Conservation (phyloP, 2,113 vertebrate species). For the Rhinolophus ferrumequinum region DNA sequence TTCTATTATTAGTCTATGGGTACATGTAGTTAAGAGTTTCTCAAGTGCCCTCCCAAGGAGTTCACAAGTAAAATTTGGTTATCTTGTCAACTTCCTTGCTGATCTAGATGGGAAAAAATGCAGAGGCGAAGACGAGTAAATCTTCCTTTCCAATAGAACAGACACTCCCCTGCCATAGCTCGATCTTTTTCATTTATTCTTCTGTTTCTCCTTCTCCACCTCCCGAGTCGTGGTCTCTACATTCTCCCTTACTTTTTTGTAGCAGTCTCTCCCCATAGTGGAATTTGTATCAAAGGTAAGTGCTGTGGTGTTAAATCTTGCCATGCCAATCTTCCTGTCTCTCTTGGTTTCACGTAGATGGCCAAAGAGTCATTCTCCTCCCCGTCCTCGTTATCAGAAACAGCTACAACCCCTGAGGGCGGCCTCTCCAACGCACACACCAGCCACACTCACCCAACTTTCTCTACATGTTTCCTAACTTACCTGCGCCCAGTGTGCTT, state of each 20-base stretch:
- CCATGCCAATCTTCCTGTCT: accelerated
- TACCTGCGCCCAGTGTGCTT: not conserved
- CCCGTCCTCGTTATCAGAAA: not conserved
- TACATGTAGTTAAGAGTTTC: not conserved
- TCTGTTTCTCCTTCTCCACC: not conserved
- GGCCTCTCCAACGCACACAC: accelerated
- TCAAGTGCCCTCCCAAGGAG: not conserved
- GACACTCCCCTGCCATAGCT: not conserved
- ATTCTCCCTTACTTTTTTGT: not conserved
- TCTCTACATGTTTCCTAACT: not conserved
- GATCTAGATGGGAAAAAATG: slow-evolving; percentile 57
- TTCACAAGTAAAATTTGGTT: not conserved
- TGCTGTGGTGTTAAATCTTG: not conserved
- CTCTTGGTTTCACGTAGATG: not conserved
- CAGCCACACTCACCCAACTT: accelerated
- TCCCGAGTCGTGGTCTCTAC: not conserved
- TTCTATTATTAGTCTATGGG: not conserved
- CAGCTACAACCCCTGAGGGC: not conserved
- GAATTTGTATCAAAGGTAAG: accelerated
- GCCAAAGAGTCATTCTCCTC: not conserved
- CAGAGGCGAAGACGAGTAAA: slow-evolving; percentile 65
- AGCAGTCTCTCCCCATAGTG: slow-evolving; percentile 34
- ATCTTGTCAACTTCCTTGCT: slow-evolving; percentile 37
- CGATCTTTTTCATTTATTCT: slow-evolving; percentile 49
- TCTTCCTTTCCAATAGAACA: slow-evolving; percentile 71